These are phyloP conservation scores for Zonitis immaculata DNA, from an alignment of 2,888 invertebrate genomes.

Conservation along the genomic window DNA sequence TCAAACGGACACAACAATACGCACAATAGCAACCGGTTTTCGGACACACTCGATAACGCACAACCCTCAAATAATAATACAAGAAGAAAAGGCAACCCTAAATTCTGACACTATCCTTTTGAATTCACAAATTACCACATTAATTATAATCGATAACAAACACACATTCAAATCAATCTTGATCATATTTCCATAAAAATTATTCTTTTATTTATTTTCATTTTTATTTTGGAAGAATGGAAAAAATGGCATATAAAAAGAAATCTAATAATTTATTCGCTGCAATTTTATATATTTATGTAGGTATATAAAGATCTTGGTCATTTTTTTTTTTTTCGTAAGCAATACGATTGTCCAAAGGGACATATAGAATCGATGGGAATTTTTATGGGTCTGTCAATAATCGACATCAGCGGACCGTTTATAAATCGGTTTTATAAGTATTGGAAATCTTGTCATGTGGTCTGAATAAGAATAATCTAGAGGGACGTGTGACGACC, in stretches of 20 bases:
- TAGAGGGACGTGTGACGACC: not conserved
- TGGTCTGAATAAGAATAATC: constrained; percentile 14
- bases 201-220: constrained; percentile 18
- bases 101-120: constrained; percentile 19
- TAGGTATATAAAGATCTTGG: no score
- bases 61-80: constrained; percentile 14
- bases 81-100: constrained; percentile 4
- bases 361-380: constrained; percentile 16
- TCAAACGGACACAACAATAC: constrained; percentile 39
- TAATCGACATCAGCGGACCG: constrained; percentile 17
- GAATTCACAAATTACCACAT: constrained; percentile 28
- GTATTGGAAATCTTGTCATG: constrained; percentile 12
- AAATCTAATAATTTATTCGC: no score
- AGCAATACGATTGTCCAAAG: constrained; percentile 13
- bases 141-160: constrained; percentile 27
- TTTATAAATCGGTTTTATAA: constrained; percentile 14
- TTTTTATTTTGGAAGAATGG: no score
- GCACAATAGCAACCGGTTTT: constrained; percentile 34
- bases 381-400: constrained; percentile 26
- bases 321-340: no score
- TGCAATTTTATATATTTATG: no score
- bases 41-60: constrained; percentile 38
- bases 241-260: no score
- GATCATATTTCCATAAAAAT: not conserved
- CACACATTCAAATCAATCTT: not conserved